Evolutionary conservation across 2,888 invertebrate species (phyloP).

Genomic region (Papilio demoleus): DNA sequence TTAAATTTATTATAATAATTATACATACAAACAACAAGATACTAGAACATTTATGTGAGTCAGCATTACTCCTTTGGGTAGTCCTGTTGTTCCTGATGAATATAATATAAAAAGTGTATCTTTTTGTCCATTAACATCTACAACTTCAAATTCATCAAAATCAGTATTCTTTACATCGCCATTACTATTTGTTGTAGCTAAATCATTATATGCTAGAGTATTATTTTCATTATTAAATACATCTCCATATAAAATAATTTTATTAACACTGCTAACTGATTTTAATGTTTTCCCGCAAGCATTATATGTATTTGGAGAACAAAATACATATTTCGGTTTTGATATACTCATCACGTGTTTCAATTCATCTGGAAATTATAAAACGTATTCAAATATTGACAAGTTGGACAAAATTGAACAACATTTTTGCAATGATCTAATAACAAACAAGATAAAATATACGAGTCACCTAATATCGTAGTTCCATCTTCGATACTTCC

Average conservation of each 20-base stretch:
- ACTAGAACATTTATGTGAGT: constrained; percentile 48
- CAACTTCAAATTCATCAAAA: constrained; percentile 42
- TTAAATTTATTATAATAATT: background rate
- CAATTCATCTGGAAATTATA: constrained; percentile 60
- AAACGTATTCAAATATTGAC: too few relatives aligned
- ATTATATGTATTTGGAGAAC: constrained; percentile 59
- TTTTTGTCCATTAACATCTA: constrained; percentile 46
- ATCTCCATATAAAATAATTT: constrained; percentile 60
- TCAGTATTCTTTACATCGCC: constrained; percentile 40
- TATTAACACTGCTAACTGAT: constrained; percentile 51
- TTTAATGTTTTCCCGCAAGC: constrained; percentile 51
- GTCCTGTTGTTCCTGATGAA: constrained; percentile 52
- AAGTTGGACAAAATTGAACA: too few relatives aligned
- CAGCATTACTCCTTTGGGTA: constrained; percentile 52
- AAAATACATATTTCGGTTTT: constrained; percentile 64
- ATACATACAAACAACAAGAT: constrained; percentile 41
- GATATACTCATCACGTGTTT: constrained; percentile 61
- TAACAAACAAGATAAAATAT: too few relatives aligned
- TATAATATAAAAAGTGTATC: constrained; percentile 48
- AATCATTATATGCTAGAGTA: constrained; percentile 54
- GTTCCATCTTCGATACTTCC: too few relatives aligned
- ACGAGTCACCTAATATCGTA: too few relatives aligned
- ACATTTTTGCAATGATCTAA: too few relatives aligned
- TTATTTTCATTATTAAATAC: constrained; percentile 51
- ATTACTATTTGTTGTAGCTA: constrained; percentile 45